Evolutionary conservation across 2,888 invertebrate genomes (phyloP).

Genomic region (Conistra vaccinii): DNA sequence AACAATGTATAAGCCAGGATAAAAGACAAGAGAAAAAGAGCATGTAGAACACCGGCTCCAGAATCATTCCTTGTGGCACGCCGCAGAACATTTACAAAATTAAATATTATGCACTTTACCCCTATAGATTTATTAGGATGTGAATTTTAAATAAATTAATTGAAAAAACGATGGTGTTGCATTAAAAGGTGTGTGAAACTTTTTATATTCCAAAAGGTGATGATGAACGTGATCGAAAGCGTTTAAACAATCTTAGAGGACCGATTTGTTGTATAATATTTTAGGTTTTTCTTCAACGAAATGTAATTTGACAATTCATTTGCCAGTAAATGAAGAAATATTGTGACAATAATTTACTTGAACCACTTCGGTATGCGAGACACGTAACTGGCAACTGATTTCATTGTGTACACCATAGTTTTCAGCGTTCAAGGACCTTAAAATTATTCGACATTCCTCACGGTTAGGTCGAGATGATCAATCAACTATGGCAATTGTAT

Average conservation of each 20-base stretch:
- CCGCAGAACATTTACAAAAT: background rate
- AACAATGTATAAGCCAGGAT: background rate
- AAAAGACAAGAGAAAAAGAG: background rate
- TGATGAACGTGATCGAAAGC: background rate
- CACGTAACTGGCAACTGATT: slow-evolving; percentile 7
- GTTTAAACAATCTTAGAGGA: background rate
- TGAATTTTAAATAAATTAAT: background rate
- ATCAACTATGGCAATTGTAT: slow-evolving; percentile 40
- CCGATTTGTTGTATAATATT: background rate
- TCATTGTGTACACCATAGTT: slow-evolving; percentile 7
- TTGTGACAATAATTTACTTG: background rate
- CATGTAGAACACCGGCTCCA: background rate
- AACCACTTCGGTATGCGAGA: background rate
- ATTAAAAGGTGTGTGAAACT: background rate
- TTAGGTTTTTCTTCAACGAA: background rate
- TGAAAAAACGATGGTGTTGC: background rate
- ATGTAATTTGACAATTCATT: too few species aligned
- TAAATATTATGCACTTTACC: background rate
- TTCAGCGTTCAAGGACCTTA: slow-evolving; percentile 41
- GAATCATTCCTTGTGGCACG: background rate
- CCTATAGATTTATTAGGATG: background rate
- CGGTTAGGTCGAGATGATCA: slow-evolving; percentile 50
- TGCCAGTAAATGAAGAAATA: slow-evolving; percentile 3
- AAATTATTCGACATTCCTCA: slow-evolving; percentile 43
- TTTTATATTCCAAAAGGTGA: background rate